Evolutionary conservation across 2,113 vertebrate species (phyloP), one percentile per base, ranked within the genome.

Genomic region (Urocynchramus pylzowi): DNA sequence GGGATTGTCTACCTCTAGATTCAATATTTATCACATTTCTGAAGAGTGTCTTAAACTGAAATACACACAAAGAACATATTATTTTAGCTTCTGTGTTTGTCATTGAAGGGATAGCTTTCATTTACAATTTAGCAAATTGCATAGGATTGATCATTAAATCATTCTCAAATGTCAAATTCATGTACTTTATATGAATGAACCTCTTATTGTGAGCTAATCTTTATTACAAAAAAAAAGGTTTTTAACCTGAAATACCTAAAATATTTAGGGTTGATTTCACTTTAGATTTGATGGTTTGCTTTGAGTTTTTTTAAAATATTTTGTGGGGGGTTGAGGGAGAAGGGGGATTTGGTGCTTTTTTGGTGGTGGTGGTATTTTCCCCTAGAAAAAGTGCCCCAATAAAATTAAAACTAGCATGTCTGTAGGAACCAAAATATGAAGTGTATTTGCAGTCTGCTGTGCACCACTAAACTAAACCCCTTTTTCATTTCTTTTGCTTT

Each of bases 61-160:
- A 64, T 45, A 64, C 12, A 47, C 3, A 35, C 4, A 45, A 50
- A 65, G 14, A 53, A 20, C 5, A 10, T 28, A 31, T 4, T 33
- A 2, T 26, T 83, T 86, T 54, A 13, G 27, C 4, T 68, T 28
- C 42, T 53, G 0, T 33, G 5, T 41, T 47, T 75, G 27, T 28
- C 17, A 35, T 13, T 53, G 27, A 57, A 39, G 37, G 13, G 14
- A 33, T 53, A 56, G 44, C 2, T 24, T 63, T 18, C 27, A 53
- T 37, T 21, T 24, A 31, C 19, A 52, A 14, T 39, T 0, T 0
- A 44, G 5, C 1, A 35, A 45, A 17, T 57, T 70, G 35, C 35
- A 26, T 2, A 42, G 37, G 8, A 44, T 53, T 15, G 33, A 71
- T 50, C 4, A 30, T 45, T 41, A 73, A 79, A 49, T 8, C 13